phyloP scores from a whole-genome alignment of 2,113 vertebrate genomes.

The Alectura lathami region DNA sequence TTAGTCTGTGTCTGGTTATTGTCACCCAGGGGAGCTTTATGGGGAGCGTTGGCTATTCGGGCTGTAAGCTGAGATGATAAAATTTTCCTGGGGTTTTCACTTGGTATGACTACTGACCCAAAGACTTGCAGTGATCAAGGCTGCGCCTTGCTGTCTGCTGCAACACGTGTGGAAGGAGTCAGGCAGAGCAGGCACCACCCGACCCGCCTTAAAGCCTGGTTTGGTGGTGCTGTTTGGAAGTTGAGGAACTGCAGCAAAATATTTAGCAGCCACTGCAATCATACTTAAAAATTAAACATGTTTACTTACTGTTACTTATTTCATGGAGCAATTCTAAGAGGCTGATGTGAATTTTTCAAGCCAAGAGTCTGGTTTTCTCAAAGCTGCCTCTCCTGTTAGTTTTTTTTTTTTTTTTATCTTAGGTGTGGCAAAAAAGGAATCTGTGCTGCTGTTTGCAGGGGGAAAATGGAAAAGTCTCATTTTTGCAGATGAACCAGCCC shows the following conservation, averaged over 20 bases:
- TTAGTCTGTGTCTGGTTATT: neutral
- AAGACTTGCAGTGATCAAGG: neutral
- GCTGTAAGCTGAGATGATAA: neutral
- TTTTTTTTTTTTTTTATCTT: neutral
- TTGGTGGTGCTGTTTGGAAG: neutral
- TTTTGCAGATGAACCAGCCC: neutral
- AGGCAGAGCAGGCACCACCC: neutral
- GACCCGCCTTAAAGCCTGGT: neutral
- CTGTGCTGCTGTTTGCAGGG: neutral
- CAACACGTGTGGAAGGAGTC: neutral
- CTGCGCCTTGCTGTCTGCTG: no score
- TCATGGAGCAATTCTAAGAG: neutral
- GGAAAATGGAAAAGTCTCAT: neutral
- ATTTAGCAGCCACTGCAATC: neutral
- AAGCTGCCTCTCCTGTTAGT: neutral
- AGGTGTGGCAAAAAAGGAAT: neutral
- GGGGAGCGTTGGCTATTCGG: neutral
- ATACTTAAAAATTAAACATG: neutral
- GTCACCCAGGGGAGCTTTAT: neutral
- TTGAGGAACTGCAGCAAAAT: neutral
- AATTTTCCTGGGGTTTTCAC: neutral
- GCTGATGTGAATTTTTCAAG: neutral
- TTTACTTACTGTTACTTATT: neutral
- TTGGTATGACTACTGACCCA: neutral
- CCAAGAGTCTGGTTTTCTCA: neutral